Conservation (phyloP, 2,888 invertebrate species). For the Pyrrhosoma nymphula region DNA sequence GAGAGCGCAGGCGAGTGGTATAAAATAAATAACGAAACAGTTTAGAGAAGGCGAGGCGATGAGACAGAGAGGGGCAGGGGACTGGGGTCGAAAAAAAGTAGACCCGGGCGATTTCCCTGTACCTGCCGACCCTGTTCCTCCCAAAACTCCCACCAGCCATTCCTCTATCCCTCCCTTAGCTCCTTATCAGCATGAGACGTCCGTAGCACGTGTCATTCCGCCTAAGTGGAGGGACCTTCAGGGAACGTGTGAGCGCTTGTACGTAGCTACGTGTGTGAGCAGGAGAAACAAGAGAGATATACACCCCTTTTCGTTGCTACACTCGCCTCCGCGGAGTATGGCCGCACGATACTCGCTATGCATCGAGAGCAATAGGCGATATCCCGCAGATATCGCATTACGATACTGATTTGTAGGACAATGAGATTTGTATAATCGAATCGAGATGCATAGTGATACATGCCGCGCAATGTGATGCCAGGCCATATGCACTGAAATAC, state of each 20-base stretch:
- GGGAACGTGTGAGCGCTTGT: not conserved
- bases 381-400: no score
- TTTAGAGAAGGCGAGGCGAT: not conserved
- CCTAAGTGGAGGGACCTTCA: not conserved
- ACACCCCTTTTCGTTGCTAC: not conserved
- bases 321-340: not conserved
- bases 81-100: not conserved
- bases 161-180: not conserved
- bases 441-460: no score
- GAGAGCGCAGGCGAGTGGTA: not conserved
- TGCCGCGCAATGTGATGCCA: no score
- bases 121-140: not conserved
- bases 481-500: no score
- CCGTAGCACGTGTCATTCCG: slow-evolving; percentile 10
- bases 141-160: not conserved
- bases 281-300: not conserved
- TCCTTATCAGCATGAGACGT: not conserved
- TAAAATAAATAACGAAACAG: slow-evolving; percentile 14
- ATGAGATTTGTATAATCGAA: no score
- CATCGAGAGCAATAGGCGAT: no score
- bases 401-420: no score
- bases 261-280: not conserved
- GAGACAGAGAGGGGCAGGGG: not conserved
- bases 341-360: no score
- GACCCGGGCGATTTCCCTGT: not conserved